phyloP scores from a whole-genome alignment of 1,140 invertebrate species.

The Pygmarrhopalites habei region DNA sequence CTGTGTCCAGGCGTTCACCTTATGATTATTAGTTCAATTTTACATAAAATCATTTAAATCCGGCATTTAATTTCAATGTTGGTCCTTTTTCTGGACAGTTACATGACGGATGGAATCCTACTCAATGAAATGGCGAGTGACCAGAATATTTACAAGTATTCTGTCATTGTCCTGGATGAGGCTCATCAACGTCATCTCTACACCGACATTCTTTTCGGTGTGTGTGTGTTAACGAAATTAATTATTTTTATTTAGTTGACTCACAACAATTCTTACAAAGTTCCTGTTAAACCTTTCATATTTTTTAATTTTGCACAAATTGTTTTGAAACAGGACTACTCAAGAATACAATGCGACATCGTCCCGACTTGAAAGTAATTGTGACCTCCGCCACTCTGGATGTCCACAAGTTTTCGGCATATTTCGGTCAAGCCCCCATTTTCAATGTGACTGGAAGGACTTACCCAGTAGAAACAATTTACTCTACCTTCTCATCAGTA shows the following conservation, averaged over 20 bases:
- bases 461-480: conserved; percentile 53
- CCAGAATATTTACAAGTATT: conserved; percentile 48
- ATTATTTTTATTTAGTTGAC: too few relatives aligned
- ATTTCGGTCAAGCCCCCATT: conserved; percentile 53
- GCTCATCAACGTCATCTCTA: conserved; percentile 64
- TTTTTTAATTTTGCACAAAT: too few relatives aligned
- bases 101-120: conserved; percentile 47
- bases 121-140: conserved; percentile 58
- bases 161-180: conserved; percentile 70
- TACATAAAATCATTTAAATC: too few relatives aligned
- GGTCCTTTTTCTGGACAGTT: too few relatives aligned
- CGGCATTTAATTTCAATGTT: too few relatives aligned
- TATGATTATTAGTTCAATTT: too few relatives aligned
- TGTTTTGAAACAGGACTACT: conserved; percentile 46
- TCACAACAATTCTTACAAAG: too few relatives aligned
- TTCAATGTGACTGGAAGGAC: conserved; percentile 50
- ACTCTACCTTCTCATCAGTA: conserved; percentile 60
- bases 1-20: too few relatives aligned
- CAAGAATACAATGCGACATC: conserved; percentile 46
- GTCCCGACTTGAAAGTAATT: conserved; percentile 58
- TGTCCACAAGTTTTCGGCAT: conserved; percentile 60
- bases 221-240: too few relatives aligned
- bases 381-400: conserved; percentile 85
- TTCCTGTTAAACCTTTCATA: too few relatives aligned
- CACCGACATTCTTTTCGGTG: conserved; percentile 54